These are phyloP conservation scores for Colaptes auratus DNA, from an alignment of 2,113 vertebrate genomes.

Conservation along the genomic window DNA sequence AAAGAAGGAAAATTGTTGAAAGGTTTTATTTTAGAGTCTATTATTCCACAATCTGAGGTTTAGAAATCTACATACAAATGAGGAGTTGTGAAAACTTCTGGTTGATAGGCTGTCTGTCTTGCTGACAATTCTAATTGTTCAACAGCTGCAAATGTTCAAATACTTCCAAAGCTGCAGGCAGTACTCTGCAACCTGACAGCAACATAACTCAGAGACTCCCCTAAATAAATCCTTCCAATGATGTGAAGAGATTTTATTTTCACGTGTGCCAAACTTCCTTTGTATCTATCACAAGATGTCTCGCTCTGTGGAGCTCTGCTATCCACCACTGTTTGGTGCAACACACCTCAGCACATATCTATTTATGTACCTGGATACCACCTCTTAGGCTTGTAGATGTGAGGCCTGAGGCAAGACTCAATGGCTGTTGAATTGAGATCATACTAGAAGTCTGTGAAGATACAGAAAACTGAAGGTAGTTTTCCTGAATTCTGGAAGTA, in stretches of 20 bases:
- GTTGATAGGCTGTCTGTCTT: background rate
- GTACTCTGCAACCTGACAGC: background rate
- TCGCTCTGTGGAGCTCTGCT: background rate
- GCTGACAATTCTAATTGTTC: constrained; percentile 1
- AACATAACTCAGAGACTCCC: fast-evolving
- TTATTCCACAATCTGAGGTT: background rate
- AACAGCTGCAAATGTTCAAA: background rate
- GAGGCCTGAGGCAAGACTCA: background rate
- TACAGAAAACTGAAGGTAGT: background rate
- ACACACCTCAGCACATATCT: background rate
- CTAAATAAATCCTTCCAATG: background rate
- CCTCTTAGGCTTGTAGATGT: background rate
- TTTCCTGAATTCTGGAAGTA: background rate
- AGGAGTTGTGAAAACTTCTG: constrained; percentile 15
- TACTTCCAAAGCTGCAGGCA: background rate
- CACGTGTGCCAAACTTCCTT: background rate
- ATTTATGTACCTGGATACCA: background rate
- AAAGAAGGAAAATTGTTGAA: background rate
- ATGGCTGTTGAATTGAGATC: background rate
- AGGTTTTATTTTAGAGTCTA: background rate
- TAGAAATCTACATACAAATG: constrained; percentile 1
- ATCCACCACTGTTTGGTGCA: background rate
- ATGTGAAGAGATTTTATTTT: background rate
- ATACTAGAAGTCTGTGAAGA: background rate
- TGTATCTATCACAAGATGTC: background rate